These are phyloP conservation scores for Drosophila arizonae DNA, from an alignment of 1,140 invertebrate genomes.

Conservation along the genomic window DNA sequence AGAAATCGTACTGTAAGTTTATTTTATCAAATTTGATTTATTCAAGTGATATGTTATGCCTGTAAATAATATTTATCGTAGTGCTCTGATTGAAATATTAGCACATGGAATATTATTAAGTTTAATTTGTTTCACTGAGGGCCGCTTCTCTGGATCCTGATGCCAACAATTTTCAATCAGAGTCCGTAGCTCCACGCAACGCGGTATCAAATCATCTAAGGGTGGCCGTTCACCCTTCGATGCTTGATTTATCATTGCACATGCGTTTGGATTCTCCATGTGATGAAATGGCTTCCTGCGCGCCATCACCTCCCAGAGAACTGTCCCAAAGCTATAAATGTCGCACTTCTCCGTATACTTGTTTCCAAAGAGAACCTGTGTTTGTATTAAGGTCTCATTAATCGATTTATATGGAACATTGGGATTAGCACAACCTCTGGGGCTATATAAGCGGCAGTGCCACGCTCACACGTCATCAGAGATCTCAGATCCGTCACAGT, in stretches of 20 bases:
- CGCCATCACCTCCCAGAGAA: constrained; percentile 42
- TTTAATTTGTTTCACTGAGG: not conserved
- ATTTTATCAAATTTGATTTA: no score
- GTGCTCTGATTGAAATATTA: not conserved
- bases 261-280: not conserved
- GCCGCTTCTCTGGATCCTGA: not conserved
- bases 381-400: not conserved
- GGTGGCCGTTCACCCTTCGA: not conserved
- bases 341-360: constrained; percentile 31
- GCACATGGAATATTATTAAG: not conserved
- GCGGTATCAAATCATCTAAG: not conserved
- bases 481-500: not conserved
- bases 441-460: constrained; percentile 13
- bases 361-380: not conserved
- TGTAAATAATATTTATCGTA: no score
- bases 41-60: no score
- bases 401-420: no score
- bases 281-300: constrained; percentile 25
- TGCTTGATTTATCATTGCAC: not conserved
- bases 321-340: constrained; percentile 44
- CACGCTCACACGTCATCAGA: not conserved
- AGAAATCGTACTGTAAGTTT: no score
- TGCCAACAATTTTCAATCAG: constrained; percentile 13
- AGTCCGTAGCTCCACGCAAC: not conserved
- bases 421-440: constrained; percentile 5